Base-by-base conservation (phyloP, 2,888 invertebrate species). In the Monoplex corrugatus region DNA sequence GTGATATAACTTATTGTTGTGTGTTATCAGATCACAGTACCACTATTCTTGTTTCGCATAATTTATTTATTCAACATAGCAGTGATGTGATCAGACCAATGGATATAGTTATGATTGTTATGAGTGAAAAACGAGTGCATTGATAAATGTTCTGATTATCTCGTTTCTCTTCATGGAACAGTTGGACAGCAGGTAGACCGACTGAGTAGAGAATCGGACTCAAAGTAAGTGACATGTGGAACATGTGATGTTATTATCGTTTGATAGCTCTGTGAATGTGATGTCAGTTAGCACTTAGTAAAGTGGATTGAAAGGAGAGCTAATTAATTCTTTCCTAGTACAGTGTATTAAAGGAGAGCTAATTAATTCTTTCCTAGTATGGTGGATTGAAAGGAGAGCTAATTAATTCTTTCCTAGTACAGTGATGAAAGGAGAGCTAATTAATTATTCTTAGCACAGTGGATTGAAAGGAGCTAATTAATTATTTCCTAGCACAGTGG, bases 131-230 rank as follows among this genome's bases (percentile, higher is more conserved):
- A n/a, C n/a, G 28, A 32, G 35, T 38, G 19, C 0, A 19, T 84
- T 84, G 5, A 57, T 45, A 19, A 40, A 50, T 19, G n/a, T 35
- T 28, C 40, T 87, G 38, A 35, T 16, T 45, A 82, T 89, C 32
- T 19, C 88, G 35, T 84, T 5, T 57, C 16, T 45, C 19, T 57
- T 13, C 16, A 23, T 86, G n/a, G 84, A 57, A 72, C 91, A 95
- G 93, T 91, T 93, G 91, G 93, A 95, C 40, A 90, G 91, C 45
- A 88, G 92, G 91, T 92, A 35, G 91, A 90, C 86, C 92, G 93
- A 28, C 91, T 94, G 23, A 93, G 94, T 86, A 92, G 92, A 88
- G 94, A 94, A 44, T 92, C 92, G 91, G 94, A 94, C 86, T 72
- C 90, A 63, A 94, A 93, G 95, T 95, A 92, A 90, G 93, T 92